These are phyloP conservation scores for Chalcosyrphus nemorum DNA, from an alignment of 2,888 invertebrate species.

Conservation along the genomic window DNA sequence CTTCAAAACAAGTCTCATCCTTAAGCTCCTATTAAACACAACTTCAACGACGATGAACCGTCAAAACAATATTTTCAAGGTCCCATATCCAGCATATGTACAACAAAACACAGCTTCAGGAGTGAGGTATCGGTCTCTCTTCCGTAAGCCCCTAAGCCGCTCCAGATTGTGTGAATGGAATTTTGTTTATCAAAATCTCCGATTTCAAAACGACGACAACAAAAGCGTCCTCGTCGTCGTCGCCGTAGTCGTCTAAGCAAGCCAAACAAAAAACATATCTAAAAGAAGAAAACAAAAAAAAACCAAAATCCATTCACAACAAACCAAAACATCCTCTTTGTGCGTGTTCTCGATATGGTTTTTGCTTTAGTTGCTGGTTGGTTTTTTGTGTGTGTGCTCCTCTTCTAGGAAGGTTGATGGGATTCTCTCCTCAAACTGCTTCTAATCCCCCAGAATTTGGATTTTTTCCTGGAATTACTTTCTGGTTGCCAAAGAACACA, in stretches of 20 bases:
- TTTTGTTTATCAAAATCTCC: constrained; percentile 66
- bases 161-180: constrained; percentile 62
- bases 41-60: constrained; percentile 10
- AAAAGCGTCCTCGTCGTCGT: background rate
- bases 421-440: constrained; percentile 38
- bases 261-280: background rate
- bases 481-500: background rate
- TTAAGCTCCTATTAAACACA: background rate
- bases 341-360: constrained; percentile 17
- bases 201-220: constrained; percentile 53
- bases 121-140: no score
- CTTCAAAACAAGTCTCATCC: constrained; percentile 20
- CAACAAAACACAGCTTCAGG: constrained; percentile 1
- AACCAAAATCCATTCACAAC: constrained; percentile 52
- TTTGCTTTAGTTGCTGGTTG: background rate
- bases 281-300: constrained; percentile 8
- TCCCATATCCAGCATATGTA: background rate
- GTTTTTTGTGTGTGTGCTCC: constrained; percentile 37
- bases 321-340: constrained; percentile 39
- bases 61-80: constrained; percentile 46
- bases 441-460: constrained; percentile 53
- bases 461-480: constrained; percentile 56
- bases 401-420: constrained; percentile 63
- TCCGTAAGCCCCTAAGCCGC: constrained; percentile 15
- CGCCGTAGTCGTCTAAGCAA: background rate